phyloP scores from a whole-genome alignment of 2,113 vertebrate species.

The Gallinago jamesoni region DNA sequence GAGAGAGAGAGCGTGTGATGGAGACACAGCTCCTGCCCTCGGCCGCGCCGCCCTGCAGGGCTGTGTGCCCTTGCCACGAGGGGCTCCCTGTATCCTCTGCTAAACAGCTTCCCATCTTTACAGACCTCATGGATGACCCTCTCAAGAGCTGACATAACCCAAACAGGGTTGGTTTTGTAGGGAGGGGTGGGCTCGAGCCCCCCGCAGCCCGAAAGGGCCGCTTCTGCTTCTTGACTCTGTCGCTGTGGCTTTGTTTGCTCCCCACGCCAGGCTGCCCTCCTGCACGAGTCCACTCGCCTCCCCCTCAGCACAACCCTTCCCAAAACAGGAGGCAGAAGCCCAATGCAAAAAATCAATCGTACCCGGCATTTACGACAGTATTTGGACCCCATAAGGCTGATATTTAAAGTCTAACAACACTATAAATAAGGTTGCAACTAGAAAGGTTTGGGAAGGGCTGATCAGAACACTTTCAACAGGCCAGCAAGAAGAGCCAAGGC shows the following conservation, averaged over 20 bases:
- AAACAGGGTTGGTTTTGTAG: neutral
- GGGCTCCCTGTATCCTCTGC: neutral
- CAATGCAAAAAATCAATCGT: neutral
- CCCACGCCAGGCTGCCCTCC: neutral
- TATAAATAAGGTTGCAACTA: neutral
- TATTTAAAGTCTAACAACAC: neutral
- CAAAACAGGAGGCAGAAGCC: neutral
- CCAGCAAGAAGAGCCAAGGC: neutral
- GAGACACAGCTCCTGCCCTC: neutral
- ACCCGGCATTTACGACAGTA: neutral
- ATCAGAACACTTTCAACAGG: neutral
- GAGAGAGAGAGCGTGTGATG: neutral
- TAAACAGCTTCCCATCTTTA: neutral
- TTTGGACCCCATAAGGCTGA: neutral
- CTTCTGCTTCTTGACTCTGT: neutral
- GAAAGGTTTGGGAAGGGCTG: neutral
- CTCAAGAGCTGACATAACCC: neutral
- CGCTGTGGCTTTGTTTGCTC: neutral
- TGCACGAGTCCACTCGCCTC: neutral
- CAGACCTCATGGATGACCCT: accelerated
- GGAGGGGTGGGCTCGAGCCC: neutral
- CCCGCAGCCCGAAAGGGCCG: neutral
- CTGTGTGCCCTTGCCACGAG: neutral
- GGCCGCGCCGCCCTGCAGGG: neutral
- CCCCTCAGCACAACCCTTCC: neutral